These are phyloP conservation scores for Orientallactaga bullata DNA, from an alignment of 2,113 vertebrate species.

Conservation along the genomic window DNA sequence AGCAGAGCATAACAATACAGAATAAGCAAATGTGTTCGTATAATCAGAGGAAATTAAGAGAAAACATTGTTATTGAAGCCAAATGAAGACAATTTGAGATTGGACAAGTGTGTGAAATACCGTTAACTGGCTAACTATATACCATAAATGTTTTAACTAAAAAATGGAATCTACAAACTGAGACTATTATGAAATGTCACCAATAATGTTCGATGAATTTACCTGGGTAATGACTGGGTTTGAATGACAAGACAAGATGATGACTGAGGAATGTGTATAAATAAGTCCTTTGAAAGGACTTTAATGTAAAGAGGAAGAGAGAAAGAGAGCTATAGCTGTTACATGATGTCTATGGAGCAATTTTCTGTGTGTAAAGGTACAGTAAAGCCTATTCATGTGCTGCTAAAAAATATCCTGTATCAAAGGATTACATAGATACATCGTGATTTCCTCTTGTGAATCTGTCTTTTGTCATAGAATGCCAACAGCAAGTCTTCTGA, in stretches of 20 bases:
- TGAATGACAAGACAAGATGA: neutral
- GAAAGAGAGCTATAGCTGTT: neutral
- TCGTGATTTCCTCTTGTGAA: no score
- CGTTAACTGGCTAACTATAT: neutral
- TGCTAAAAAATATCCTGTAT: neutral
- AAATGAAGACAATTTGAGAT: neutral
- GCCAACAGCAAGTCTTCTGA: no score
- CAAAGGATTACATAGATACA: no score
- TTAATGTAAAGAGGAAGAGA: neutral
- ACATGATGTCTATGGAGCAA: neutral
- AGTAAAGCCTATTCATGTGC: neutral
- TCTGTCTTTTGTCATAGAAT: no score
- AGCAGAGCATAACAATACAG: neutral
- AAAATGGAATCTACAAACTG: neutral
- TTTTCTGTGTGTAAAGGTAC: neutral
- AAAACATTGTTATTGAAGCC: no score
- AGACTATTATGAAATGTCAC: neutral
- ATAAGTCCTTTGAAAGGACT: neutral
- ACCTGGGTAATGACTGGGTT: neutral
- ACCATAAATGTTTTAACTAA: constrained; percentile 8
- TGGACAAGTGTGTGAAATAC: neutral
- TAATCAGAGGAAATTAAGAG: constrained; percentile 40
- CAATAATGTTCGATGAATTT: neutral
- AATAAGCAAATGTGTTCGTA: neutral
- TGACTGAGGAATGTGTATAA: neutral